Base-by-base conservation (phyloP, 2,797 vertebrate species). In the Cichlasoma orientale region DNA sequence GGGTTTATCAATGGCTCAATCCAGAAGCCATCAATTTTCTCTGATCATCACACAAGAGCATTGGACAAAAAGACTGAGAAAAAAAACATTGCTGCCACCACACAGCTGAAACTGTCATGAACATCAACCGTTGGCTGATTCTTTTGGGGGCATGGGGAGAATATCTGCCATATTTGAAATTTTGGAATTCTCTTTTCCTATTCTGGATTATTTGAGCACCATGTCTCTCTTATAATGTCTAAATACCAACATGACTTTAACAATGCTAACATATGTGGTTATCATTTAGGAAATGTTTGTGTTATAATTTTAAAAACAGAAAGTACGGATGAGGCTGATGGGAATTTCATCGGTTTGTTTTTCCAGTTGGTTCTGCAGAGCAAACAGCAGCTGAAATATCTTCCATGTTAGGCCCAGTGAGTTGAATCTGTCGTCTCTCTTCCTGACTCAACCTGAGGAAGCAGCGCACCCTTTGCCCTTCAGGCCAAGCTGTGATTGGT, bases 391-490 rank as follows among this genome's bases (percentile, higher is more conserved):
- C 58, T 33, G 38, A 72, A 75, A 31, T 76, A 23, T 72, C 76
- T n/a, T 74, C 74, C 52, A 57, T 7, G 72, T 61, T 44, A 9
- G 63, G 83, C 77, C 86, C 78, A 57, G 63, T 50, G 63, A 78
- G 75, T 56, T 56, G 77, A 77, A 69, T 72, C 66, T 80, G 54
- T 78, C 70, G 23, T 80, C 68, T 41, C n/a, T 85, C 69, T 80
- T 31, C 56, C 76, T 50, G 25, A 68, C 41, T 74, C 57, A 66
- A 47, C 79, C 76, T 77, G 75, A 50, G 72, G 81, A 79, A 47
- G 59, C 29, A 3, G 19, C 13, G 75, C 69, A 63, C 50, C 69
- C 74, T 82, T 73, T 86, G 84, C 77, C 79, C 89, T 85, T 71
- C 76, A 25, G 57, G 72, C 57, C 3, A n/a, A 4, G 56, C 74